Conservation (phyloP, 2,113 vertebrate species). For the Malurus alboscapulatus region DNA sequence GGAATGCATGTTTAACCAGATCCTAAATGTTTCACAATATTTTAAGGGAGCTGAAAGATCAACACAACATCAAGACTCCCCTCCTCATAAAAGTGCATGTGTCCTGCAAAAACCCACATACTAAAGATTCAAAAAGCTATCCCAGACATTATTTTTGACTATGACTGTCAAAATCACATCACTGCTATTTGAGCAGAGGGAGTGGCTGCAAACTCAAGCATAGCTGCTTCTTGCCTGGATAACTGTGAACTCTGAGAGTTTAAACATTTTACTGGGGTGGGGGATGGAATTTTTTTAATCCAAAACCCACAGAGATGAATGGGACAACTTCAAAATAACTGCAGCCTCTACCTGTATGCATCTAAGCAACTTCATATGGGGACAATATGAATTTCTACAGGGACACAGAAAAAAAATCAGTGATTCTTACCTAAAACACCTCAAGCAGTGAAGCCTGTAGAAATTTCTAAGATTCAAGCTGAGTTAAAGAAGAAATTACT, state of each 20-base stretch:
- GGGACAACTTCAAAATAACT: neutral
- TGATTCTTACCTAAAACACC: neutral
- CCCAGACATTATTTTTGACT: neutral
- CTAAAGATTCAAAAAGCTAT: neutral
- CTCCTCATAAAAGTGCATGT: neutral
- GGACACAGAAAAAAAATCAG: neutral
- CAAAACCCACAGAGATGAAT: neutral
- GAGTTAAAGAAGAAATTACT: neutral
- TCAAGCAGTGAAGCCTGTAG: neutral
- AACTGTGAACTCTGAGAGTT: neutral
- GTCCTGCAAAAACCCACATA: neutral
- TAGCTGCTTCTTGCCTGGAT: neutral
- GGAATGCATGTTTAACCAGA: neutral
- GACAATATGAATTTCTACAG: neutral
- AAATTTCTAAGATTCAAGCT: neutral
- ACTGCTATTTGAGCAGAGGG: neutral
- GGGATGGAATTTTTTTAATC: neutral
- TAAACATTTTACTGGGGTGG: neutral
- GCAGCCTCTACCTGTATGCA: neutral
- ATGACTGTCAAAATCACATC: neutral
- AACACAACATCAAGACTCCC: neutral
- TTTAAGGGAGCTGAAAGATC: neutral
- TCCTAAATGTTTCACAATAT: neutral
- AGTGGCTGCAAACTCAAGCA: neutral
- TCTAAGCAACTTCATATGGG: neutral